Evolutionary conservation across 1,140 invertebrate genomes (phyloP).

Genomic region (Doryteuthis pealeii): DNA sequence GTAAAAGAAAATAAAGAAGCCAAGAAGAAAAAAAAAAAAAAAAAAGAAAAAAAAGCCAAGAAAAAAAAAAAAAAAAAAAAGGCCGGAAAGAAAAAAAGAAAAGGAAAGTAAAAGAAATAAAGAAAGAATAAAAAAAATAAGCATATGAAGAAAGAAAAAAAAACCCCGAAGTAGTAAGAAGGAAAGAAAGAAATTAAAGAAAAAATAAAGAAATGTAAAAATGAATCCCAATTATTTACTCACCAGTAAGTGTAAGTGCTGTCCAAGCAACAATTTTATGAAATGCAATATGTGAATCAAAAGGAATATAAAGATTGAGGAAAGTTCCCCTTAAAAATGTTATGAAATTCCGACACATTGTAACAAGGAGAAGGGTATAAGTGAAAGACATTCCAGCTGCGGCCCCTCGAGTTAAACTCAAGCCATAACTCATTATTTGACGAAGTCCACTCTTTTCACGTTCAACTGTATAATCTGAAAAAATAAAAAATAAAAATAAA

Average conservation of each 20-base stretch:
- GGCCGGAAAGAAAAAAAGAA: no score
- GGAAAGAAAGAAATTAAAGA: no score
- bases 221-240: slow-evolving; percentile 19
- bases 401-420: slow-evolving; percentile 94
- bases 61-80: no score
- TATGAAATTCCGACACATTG: slow-evolving; percentile 95
- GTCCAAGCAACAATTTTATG: slow-evolving; percentile 98
- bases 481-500: slow-evolving; percentile 8
- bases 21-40: no score
- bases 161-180: no score
- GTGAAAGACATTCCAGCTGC: slow-evolving; percentile 95
- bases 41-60: no score
- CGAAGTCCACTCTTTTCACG: slow-evolving; percentile 93
- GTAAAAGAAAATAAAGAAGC: no score
- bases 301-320: slow-evolving; percentile 95
- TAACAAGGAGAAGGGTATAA: slow-evolving; percentile 89
- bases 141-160: no score
- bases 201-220: no score
- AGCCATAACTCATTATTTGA: slow-evolving; percentile 97
- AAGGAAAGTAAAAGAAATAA: no score
- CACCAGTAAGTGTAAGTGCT: slow-evolving; percentile 82
- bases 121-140: no score
- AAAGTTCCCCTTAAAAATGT: slow-evolving; percentile 96
- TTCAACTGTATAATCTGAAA: slow-evolving; percentile 53
- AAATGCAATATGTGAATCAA: slow-evolving; percentile 97